A percentile compares a stretch with the other conserved stretches of the same genome.
Evolutionary conservation across 2,113 vertebrate genomes (phyloP).

Genomic region (Apteryx owenii): DNA sequence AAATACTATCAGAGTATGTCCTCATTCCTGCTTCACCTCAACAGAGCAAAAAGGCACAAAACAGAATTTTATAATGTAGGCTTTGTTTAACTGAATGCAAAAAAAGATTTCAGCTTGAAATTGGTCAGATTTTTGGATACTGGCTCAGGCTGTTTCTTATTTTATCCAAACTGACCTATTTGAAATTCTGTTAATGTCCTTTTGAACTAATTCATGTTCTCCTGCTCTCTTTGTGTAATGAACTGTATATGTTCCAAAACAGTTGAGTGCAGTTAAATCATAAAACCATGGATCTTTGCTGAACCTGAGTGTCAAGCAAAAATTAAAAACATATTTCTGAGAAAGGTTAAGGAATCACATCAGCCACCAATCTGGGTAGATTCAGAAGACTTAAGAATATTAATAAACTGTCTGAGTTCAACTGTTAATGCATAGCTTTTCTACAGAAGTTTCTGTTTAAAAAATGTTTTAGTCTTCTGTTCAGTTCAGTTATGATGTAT

Average conservation of each 20-base stretch:
- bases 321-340: slow-evolving; percentile 31
- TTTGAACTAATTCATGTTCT: slow-evolving; percentile 6
- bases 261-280: not conserved
- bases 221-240: not conserved
- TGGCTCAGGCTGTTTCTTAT: not conserved
- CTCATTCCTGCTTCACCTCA: not conserved
- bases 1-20: not conserved
- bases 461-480: not conserved
- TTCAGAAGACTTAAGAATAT: not conserved
- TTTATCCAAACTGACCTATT: slow-evolving; percentile 6
- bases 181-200: not conserved
- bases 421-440: not conserved
- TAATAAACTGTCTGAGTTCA: not conserved
- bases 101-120: not conserved
- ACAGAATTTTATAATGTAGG: not conserved
- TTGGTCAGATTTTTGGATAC: not conserved
- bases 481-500: not conserved
- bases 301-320: slow-evolving; percentile 9
- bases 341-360: slow-evolving; percentile 13
- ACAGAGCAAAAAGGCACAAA: not conserved
- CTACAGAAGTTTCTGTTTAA: not conserved
- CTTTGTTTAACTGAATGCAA: not conserved
- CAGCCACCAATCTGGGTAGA: not conserved
- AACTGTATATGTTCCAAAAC: not conserved
- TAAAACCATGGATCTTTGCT: slow-evolving; percentile 30